phyloP scores from a whole-genome alignment of 1,140 invertebrate species.

The Arctopsyche grandis region DNA sequence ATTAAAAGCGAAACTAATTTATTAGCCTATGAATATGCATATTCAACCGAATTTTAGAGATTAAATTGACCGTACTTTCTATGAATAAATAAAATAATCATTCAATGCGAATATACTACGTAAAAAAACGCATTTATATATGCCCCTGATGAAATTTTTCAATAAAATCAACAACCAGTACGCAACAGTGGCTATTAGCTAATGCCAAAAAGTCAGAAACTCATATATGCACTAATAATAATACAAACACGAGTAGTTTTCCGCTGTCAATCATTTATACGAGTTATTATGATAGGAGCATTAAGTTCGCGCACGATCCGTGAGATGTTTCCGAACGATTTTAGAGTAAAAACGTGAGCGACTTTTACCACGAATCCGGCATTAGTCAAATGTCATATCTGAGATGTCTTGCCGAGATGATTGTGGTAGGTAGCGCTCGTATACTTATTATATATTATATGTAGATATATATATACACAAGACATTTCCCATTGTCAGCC shows the following conservation, averaged over 20 bases:
- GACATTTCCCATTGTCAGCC: conserved; percentile 42
- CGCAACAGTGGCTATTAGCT: not conserved
- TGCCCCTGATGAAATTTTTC: no score
- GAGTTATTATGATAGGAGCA: not conserved
- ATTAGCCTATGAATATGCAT: no score
- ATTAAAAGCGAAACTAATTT: no score
- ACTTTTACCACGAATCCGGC: conserved; percentile 37
- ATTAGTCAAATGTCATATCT: conserved; percentile 51
- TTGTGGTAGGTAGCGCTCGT: not conserved
- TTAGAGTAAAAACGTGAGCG: conserved; percentile 43
- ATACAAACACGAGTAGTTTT: conserved; percentile 16
- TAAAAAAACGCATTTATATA: no score
- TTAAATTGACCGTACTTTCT: no score
- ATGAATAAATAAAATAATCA: not conserved
- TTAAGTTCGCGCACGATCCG: conserved; percentile 24
- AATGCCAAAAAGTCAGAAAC: not conserved
- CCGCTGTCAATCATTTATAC: conserved; percentile 4
- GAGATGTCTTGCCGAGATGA: conserved; percentile 36
- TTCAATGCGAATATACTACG: no score
- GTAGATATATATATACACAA: conserved; percentile 9
- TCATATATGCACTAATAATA: not conserved
- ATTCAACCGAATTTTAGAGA: no score
- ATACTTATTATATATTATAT: not conserved
- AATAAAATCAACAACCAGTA: not conserved
- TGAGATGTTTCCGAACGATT: conserved; percentile 25